Evolutionary conservation across 2,888 invertebrate genomes (phyloP), one percentile per base, ranked within the genome.

Genomic region (Drosophila cyrtoloma): DNA sequence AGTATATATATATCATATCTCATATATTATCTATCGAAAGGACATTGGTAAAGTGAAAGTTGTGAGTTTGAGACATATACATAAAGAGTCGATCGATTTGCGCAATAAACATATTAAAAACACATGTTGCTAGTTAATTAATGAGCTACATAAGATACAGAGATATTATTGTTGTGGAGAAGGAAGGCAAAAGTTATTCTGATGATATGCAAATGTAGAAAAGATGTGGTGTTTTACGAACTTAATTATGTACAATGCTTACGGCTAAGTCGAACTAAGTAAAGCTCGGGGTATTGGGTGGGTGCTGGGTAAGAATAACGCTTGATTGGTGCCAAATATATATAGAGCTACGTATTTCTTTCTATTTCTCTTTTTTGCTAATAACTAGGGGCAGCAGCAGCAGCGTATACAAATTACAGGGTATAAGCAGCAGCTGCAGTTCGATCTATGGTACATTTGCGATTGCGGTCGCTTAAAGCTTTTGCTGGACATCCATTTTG

Each of bases 171-270:
- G 39, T 26, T 19, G 12, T 7, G 37, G 10, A 26, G 16, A 47
- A 22, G 35, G 50, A 35, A 55, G 57, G 35, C 30, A 28, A 39
- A 58, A 44, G 61, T 22, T 69, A 63, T 44, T 44, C 26, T 28
- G 64, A 52, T 60, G 71, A 67, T 70, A 70, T 75, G 77, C 75
- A 63, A 47, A 77, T 81, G 65, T 56, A 56, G 28, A 19, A 55
- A 51, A 19, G 22, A 71, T 50, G 42, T 35, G 64, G 59, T 28
- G 30, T 30, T 30, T 68, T 19, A 64, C 68, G 61, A 82, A 90
- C 75, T 78, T 75, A 86, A 74, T 68, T 88, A 90, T 90, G 56
- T 90, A 86, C 90, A 70, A 63, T 60, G 56, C 82, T 87, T 75
- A 69, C n/a, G 57, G 61, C 60, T 89, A 85, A 44, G 59, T 52